These are phyloP conservation scores for Tetrao urogallus DNA, from an alignment of 2,113 vertebrate species.

Conservation along the genomic window DNA sequence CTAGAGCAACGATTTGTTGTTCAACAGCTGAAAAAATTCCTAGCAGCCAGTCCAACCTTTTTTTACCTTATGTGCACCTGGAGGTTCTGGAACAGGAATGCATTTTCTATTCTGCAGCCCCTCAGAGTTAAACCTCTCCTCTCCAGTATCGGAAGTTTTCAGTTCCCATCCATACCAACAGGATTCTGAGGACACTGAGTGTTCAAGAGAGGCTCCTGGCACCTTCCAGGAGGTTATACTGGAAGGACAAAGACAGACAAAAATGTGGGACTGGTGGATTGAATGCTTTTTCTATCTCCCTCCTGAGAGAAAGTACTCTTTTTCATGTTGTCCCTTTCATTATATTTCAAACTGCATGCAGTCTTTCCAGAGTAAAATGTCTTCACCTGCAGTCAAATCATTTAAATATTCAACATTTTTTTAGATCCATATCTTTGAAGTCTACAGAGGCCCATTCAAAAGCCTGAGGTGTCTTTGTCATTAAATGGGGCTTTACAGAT, in stretches of 20 bases:
- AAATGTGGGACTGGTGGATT: accelerated
- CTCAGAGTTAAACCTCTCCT: not conserved
- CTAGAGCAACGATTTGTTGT: not conserved
- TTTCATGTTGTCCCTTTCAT: not conserved
- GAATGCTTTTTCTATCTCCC: not conserved
- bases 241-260: not conserved
- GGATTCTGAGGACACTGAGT: not conserved
- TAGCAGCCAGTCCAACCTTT: not conserved
- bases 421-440: not conserved
- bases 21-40: not conserved
- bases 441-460: constrained; percentile 2
- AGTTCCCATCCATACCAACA: not conserved
- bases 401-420: not conserved
- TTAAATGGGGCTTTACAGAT: not conserved
- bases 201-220: not conserved
- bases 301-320: not conserved
- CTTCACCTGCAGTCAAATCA: constrained; percentile 24
- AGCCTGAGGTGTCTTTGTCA: not conserved
- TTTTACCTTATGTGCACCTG: not conserved
- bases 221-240: not conserved
- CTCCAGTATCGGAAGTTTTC: not conserved
- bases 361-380: not conserved
- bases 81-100: not conserved
- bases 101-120: not conserved
- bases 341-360: not conserved